These are phyloP conservation scores for Drosophila neotestacea DNA, from an alignment of 2,888 invertebrate species.

Conservation along the genomic window DNA sequence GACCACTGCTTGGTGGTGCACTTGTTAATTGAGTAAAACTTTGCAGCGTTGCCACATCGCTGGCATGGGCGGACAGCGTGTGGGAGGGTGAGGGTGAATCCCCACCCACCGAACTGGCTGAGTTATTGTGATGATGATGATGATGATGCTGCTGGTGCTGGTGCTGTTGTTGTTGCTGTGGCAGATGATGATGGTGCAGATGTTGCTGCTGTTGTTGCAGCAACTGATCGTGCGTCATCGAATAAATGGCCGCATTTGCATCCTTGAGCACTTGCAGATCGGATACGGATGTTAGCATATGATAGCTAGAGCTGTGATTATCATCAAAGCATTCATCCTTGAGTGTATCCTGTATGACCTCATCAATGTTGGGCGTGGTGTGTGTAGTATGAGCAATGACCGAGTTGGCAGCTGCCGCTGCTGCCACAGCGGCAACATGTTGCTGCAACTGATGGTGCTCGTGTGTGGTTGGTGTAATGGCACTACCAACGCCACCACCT, in stretches of 20 bases:
- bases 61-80: conserved; percentile 62
- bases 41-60: conserved; percentile 78
- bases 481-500: conserved; percentile 24
- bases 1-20: conserved; percentile 61
- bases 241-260: conserved; percentile 66
- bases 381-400: conserved; percentile 59
- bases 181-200: conserved; percentile 40
- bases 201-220: conserved; percentile 56
- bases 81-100: conserved; percentile 83
- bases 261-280: conserved; percentile 83
- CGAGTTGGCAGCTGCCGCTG: conserved; percentile 62
- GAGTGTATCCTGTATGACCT: conserved; percentile 85
- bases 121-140: conserved; percentile 78
- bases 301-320: conserved; percentile 81
- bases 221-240: conserved; percentile 66
- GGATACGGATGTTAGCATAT: conserved; percentile 82
- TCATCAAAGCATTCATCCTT: conserved; percentile 85
- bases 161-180: conserved; percentile 55
- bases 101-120: conserved; percentile 82
- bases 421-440: conserved; percentile 67
- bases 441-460: conserved; percentile 70
- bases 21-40: conserved; percentile 84
- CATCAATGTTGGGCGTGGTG: conserved; percentile 82
- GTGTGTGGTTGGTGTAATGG: conserved; percentile 24
- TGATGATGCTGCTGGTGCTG: conserved; percentile 60